These are phyloP conservation scores for Piprites chloris DNA, from an alignment of 2,113 vertebrate genomes.

Conservation along the genomic window DNA sequence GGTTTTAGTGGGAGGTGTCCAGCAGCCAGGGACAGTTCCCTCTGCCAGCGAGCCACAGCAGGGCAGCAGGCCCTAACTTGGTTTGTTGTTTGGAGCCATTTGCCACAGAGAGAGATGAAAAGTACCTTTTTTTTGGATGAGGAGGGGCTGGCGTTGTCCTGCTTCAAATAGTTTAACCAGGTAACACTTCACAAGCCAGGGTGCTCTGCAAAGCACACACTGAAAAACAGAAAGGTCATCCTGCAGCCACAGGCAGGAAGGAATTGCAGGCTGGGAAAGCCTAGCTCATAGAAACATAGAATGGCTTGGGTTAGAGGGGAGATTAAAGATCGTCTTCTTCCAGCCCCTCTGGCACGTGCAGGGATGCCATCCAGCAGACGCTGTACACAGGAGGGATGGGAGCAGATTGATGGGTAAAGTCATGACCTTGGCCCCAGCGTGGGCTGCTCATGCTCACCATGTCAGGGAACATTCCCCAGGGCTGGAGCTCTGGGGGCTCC, in stretches of 20 bases:
- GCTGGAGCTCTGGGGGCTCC: background rate
- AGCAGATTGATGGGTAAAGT: background rate
- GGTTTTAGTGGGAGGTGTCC: background rate
- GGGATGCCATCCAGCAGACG: background rate
- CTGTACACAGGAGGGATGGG: background rate
- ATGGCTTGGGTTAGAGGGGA: background rate
- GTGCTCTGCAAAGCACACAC: background rate
- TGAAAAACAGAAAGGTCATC: background rate
- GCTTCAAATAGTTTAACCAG: background rate
- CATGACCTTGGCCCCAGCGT: background rate
- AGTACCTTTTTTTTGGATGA: background rate
- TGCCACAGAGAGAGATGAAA: background rate
- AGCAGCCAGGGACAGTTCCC: background rate
- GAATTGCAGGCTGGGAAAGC: background rate
- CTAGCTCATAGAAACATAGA: background rate
- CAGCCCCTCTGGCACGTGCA: background rate
- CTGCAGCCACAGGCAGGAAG: fast-evolving
- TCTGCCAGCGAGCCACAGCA: background rate
- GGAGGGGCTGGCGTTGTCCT: background rate
- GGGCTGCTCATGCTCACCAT: too few species aligned
- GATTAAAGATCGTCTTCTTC: background rate
- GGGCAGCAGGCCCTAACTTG: background rate
- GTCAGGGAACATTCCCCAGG: too few species aligned
- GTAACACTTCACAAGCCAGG: background rate
- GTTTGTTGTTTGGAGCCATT: too few species aligned